Conservation (phyloP, 2,888 invertebrate genomes). For the Lasioglossum lativentre region DNA sequence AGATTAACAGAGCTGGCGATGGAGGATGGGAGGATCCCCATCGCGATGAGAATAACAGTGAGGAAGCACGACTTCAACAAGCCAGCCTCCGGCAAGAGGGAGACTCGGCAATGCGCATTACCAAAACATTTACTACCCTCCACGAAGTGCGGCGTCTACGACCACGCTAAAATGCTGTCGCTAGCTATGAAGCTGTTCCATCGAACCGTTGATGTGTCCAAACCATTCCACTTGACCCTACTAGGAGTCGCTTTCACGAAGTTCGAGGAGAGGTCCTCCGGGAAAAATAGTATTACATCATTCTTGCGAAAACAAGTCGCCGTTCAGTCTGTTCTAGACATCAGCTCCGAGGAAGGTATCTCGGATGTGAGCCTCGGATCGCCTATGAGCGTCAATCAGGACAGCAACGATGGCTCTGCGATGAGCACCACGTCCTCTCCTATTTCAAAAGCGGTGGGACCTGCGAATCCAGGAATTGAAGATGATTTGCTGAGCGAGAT, state of each 20-base stretch:
- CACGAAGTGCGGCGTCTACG: slow-evolving; percentile 85
- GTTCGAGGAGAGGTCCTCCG: slow-evolving; percentile 90
- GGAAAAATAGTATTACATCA: slow-evolving; percentile 90
- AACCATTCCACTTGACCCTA: slow-evolving; percentile 92
- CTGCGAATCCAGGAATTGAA: slow-evolving; percentile 70
- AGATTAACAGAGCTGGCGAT: slow-evolving; percentile 90
- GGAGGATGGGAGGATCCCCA: slow-evolving; percentile 92
- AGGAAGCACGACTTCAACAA: slow-evolving; percentile 90
- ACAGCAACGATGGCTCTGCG: slow-evolving; percentile 78
- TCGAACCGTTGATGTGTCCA: slow-evolving; percentile 89
- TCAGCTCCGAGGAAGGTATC: slow-evolving; percentile 80
- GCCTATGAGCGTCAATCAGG: slow-evolving; percentile 82
- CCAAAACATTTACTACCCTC: slow-evolving; percentile 88
- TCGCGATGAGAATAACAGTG: slow-evolving; percentile 90
- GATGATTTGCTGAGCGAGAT: slow-evolving; percentile 85
- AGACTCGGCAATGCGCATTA: slow-evolving; percentile 89
- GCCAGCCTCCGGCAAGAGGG: slow-evolving; percentile 88
- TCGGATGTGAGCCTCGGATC: slow-evolving; percentile 84
- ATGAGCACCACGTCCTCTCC: slow-evolving; percentile 66
- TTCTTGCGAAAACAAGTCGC: slow-evolving; percentile 92
- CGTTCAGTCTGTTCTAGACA: slow-evolving; percentile 89
- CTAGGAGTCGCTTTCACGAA: slow-evolving; percentile 93
- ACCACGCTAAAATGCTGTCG: slow-evolving; percentile 88
- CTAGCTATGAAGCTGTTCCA: slow-evolving; percentile 91
- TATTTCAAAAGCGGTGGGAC: slow-evolving; percentile 64